Percentiles rank a stretch among this genome's conserved stretches.
Evolutionary conservation across 2,888 invertebrate species (phyloP).

Genomic region (Mimumesa dahlbomi): DNA sequence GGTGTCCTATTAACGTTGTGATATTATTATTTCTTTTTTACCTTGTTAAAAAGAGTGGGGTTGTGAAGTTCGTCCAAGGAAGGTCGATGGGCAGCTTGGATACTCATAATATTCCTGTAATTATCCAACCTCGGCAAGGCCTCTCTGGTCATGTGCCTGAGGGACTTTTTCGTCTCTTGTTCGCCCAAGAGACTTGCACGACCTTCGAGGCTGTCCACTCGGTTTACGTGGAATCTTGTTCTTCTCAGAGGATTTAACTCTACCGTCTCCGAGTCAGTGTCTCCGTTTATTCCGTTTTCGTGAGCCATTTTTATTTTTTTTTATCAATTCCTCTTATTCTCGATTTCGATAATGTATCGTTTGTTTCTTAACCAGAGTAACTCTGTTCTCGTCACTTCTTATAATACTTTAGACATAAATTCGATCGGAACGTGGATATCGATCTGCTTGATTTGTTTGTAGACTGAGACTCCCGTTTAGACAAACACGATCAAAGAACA

Average conservation of each 20-base stretch:
- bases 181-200: slow-evolving; percentile 78
- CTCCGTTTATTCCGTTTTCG: slow-evolving; percentile 70
- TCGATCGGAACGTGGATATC: no score
- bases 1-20: slow-evolving; percentile 33
- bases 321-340: not conserved
- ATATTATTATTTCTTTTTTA: slow-evolving; percentile 79
- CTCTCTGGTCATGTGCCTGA: slow-evolving; percentile 89
- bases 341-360: not conserved
- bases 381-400: no score
- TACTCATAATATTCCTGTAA: slow-evolving; percentile 93
- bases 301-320: slow-evolving; percentile 66
- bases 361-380: not conserved
- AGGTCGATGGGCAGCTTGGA: slow-evolving; percentile 92
- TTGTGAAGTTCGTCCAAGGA: slow-evolving; percentile 94
- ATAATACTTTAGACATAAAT: no score
- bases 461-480: not conserved
- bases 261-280: slow-evolving; percentile 73
- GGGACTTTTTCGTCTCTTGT: slow-evolving; percentile 76
- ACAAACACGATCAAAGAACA: slow-evolving; percentile 28
- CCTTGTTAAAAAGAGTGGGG: slow-evolving; percentile 90
- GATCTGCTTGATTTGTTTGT: not conserved
- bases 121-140: slow-evolving; percentile 93
- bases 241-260: slow-evolving; percentile 79
- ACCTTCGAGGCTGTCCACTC: slow-evolving; percentile 82
- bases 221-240: slow-evolving; percentile 84